Base-by-base conservation (phyloP, 2,888 invertebrate genomes). In the Eledona agricola region DNA sequence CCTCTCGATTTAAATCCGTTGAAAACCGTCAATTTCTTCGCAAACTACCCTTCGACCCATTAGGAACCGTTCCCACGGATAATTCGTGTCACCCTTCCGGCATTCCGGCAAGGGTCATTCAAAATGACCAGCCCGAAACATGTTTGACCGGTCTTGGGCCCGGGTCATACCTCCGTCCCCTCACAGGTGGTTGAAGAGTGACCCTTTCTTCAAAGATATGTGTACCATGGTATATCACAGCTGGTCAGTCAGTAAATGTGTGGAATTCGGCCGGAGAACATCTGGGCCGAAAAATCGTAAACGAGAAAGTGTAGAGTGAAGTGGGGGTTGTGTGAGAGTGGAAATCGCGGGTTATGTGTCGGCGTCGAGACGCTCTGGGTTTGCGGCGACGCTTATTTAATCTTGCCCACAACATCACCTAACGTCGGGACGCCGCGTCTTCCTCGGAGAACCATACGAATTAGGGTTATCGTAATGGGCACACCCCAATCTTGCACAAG, bases 141-240 rank as follows among this genome's bases (percentile, higher is more conserved):
- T 62, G 76, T 76, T 75, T 75, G 76, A 74, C 76, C 76, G 75
- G 76, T 75, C 69, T 57, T 42, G 31, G 38, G 46, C 42, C 7
- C 37, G 10, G 46, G 46, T 34, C 25, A 25, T 7, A 11, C 32
- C 12, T 16, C n/a, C 19, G n/a, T n/a, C 20, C 26, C 11, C 9
- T 47, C 32, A 50, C 45, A 37, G 53, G 57, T 50, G 46, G 37
- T 20, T 17, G 38, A 53, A 54, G 51, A 61, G 37, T 68, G 68
- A 68, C 68, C 68, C 66, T 67, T 68, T 63, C 68, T 68, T 66
- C 54, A 60, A 63, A 62, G 62, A 63, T 61, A 60, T n/a, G n/a
- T n/a, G n/a, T n/a, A 49, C 53, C 19, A 37, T 13, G 25, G 34
- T 15, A 40, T 26, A 19, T 45, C 55, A 51, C 60, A 61, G 58